Evolutionary conservation across 92 coral and sea anemone species (phyloP).

Genomic region (Epizoanthus illoricatus): DNA sequence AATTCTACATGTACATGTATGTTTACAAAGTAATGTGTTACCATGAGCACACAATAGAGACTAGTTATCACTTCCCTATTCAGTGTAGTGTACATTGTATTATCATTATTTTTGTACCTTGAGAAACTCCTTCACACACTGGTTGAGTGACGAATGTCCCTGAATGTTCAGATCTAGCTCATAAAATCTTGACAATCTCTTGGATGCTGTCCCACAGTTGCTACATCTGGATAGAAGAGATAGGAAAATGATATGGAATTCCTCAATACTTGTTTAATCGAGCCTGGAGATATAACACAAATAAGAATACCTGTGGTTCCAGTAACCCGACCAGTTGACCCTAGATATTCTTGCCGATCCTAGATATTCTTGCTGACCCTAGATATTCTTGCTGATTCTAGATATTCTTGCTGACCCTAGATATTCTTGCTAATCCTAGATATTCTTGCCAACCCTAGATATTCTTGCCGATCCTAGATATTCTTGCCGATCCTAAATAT

Average conservation of each 20-base stretch:
- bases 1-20: too few relatives aligned
- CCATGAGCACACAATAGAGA: not conserved
- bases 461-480: too few relatives aligned
- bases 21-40: too few relatives aligned
- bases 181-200: slow-evolving; percentile 83
- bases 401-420: too few relatives aligned
- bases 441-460: too few relatives aligned
- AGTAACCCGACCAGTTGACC: too few relatives aligned
- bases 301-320: not conserved
- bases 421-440: too few relatives aligned
- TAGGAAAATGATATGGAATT: not conserved
- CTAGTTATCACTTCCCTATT: not conserved
- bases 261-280: not conserved
- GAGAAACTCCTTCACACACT: slow-evolving; percentile 93
- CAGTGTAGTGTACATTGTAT: not conserved
- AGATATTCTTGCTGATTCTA: too few relatives aligned
- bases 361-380: too few relatives aligned
- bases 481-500: too few relatives aligned
- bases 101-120: slow-evolving; percentile 63
- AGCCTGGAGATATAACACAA: not conserved
- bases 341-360: too few relatives aligned
- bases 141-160: slow-evolving; percentile 84
- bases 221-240: slow-evolving; percentile 63
- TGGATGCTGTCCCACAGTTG: slow-evolving; percentile 87
- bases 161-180: slow-evolving; percentile 95